phyloP scores from a whole-genome alignment of 2,113 vertebrate species.

The Cololabis saira region DNA sequence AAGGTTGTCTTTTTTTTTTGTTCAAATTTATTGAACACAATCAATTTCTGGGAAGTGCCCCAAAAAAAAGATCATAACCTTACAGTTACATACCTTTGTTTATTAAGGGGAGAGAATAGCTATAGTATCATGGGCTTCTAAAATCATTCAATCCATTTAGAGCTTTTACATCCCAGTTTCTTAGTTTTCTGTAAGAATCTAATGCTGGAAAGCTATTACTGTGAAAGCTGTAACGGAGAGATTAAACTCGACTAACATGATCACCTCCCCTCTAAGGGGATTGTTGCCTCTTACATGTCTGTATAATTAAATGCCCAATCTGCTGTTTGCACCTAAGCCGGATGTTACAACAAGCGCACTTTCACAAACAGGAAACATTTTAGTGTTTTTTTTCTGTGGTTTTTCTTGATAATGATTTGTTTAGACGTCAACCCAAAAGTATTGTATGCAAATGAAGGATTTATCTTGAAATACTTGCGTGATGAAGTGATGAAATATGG shows the following conservation, averaged over 20 bases:
- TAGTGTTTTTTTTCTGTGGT: conserved; percentile 29
- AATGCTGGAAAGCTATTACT: no score
- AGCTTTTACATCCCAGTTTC: no score
- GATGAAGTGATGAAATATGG: conserved; percentile 51
- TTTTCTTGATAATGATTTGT: conserved; percentile 67
- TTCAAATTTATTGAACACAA: no score
- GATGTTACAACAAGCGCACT: conserved; percentile 62
- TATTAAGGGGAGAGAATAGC: no score
- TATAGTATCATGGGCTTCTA: no score
- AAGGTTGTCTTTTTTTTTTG: no score
- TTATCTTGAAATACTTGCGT: conserved; percentile 56
- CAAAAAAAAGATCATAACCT: no score
- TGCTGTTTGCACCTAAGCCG: conserved; percentile 41
- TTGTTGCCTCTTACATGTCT: conserved; percentile 36
- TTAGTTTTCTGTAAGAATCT: no score
- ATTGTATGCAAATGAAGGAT: conserved; percentile 65
- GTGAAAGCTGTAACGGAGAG: background rate
- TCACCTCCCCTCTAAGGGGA: background rate
- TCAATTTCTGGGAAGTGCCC: no score
- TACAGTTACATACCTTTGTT: no score
- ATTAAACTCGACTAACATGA: conserved; percentile 4
- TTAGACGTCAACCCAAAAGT: conserved; percentile 42
- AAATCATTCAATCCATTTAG: no score
- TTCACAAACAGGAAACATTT: conserved; percentile 71
- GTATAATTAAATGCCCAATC: conserved; percentile 41